Conservation (phyloP, 2,113 vertebrate species). For the Hemicordylus capensis region DNA sequence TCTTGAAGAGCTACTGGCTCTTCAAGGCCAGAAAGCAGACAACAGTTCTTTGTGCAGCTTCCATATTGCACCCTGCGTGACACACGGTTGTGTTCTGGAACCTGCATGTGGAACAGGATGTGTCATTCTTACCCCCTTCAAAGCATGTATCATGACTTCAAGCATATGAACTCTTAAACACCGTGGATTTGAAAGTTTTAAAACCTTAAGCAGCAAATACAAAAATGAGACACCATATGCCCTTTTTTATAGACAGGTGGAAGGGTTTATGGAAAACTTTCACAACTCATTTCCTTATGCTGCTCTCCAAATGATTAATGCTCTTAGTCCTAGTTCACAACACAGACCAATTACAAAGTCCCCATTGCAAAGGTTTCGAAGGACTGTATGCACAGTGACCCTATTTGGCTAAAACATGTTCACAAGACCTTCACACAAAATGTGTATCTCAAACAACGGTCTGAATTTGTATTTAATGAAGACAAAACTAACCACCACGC, state of each 20-base stretch:
- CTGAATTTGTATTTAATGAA: not conserved
- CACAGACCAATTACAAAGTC: not conserved
- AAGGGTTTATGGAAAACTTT: not conserved
- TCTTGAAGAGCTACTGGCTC: no score
- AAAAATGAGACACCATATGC: not conserved
- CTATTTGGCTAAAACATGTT: not conserved
- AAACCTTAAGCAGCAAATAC: not conserved
- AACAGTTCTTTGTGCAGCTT: no score
- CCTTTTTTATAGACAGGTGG: not conserved
- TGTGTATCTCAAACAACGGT: not conserved
- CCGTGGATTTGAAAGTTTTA: not conserved
- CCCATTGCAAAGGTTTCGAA: not conserved
- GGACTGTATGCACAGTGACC: not conserved
- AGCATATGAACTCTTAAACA: not conserved
- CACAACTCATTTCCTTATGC: not conserved
- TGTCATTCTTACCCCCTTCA: no score
- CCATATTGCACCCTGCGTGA: no score
- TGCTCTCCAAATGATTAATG: not conserved
- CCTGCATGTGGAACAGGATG: no score
- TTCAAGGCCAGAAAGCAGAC: no score
- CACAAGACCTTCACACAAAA: not conserved
- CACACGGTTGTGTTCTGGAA: no score
- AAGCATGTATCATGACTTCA: no score
- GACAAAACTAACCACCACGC: not conserved
- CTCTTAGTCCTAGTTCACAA: not conserved